Evolutionary conservation across 2,113 vertebrate species (phyloP).

Genomic region (Oncorhynchus nerka): DNA sequence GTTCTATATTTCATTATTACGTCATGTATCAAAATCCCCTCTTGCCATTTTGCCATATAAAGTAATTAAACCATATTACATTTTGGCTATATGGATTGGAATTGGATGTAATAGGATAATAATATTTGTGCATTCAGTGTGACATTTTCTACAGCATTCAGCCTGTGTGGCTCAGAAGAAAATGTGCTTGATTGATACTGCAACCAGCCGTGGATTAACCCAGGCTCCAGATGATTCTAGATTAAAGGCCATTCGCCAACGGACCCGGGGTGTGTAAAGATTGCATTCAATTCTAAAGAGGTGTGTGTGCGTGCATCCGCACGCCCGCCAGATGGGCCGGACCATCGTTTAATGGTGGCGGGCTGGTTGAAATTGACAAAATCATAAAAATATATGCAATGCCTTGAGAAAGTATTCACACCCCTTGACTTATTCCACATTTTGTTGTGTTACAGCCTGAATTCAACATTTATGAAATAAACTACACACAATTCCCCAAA

Average conservation of each 20-base stretch:
- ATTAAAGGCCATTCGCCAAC: slow-evolving; percentile 12
- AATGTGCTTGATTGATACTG: slow-evolving; percentile 35
- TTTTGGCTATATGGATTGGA: neutral
- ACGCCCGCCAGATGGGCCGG: too few species aligned
- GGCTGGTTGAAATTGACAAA: too few species aligned
- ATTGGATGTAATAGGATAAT: neutral
- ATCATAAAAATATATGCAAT: too few species aligned
- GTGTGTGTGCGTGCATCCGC: neutral
- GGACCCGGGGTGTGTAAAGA: slow-evolving; percentile 9
- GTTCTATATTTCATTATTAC: neutral
- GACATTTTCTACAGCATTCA: neutral
- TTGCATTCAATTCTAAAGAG: slow-evolving; percentile 61
- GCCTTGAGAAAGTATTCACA: too few species aligned
- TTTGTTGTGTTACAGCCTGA: too few species aligned
- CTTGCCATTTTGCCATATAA: neutral
- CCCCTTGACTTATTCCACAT: too few species aligned
- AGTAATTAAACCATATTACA: neutral
- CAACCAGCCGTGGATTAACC: slow-evolving; percentile 53
- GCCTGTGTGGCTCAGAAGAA: neutral
- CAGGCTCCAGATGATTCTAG: slow-evolving; percentile 41
- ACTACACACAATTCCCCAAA: too few species aligned
- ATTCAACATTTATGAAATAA: too few species aligned
- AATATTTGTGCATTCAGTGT: neutral
- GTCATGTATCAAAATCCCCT: neutral
- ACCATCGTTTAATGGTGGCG: neutral